These are phyloP conservation scores for Tetragonisca angustula DNA, from an alignment of 2,888 invertebrate species.

Conservation along the genomic window DNA sequence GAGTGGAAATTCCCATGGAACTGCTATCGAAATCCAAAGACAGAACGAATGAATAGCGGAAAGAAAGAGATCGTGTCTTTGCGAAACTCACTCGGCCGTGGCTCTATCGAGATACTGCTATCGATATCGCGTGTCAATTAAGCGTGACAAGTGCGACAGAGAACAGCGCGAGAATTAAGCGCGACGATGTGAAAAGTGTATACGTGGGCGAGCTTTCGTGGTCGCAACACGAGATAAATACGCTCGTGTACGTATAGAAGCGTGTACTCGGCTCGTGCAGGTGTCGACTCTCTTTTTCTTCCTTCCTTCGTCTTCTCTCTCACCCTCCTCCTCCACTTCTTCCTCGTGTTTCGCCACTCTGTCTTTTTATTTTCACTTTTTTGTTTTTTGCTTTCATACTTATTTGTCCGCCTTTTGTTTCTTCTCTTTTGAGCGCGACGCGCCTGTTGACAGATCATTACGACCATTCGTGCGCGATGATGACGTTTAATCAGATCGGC, in stretches of 20 bases:
- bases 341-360: not conserved
- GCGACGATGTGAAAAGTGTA: conserved; percentile 45
- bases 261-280: conserved; percentile 37
- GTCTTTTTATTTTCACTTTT: not conserved
- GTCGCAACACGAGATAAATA: conserved; percentile 28
- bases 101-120: conserved; percentile 43
- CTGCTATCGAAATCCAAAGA: not conserved
- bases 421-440: conserved; percentile 26
- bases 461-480: conserved; percentile 58
- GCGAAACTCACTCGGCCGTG: conserved; percentile 38
- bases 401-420: not conserved
- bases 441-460: conserved; percentile 67
- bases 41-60: not conserved
- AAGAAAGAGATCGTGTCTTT: conserved; percentile 6
- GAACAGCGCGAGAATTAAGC: conserved; percentile 53
- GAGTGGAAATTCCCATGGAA: conserved; percentile 1
- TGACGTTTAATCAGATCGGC: conserved; percentile 68
- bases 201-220: conserved; percentile 61
- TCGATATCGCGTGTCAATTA: conserved; percentile 63
- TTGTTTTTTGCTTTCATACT: too few relatives aligned
- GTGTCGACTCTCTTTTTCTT: conserved; percentile 43
- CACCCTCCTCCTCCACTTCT: not conserved
- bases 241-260: not conserved
- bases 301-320: not conserved
- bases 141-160: conserved; percentile 57